Conservation (phyloP, 2,797 vertebrate genomes). For the Sphenopsis melanotis region DNA sequence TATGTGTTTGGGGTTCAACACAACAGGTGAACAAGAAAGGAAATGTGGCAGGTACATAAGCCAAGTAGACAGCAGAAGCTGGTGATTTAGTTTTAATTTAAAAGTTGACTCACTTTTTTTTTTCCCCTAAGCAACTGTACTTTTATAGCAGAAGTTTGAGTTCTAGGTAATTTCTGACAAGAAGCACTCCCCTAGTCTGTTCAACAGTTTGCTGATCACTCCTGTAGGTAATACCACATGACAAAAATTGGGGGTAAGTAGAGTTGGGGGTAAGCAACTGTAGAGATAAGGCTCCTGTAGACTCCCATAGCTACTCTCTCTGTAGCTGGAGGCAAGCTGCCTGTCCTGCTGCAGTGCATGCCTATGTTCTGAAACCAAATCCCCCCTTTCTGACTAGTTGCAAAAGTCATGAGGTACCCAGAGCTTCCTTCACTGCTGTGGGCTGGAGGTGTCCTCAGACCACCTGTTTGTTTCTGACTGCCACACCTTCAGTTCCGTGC, state of each 20-base stretch:
- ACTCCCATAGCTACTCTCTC: neutral
- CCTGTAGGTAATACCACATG: neutral
- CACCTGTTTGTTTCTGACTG: neutral
- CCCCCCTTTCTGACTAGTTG: neutral
- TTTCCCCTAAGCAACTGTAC: neutral
- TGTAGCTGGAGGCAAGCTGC: neutral
- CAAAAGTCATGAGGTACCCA: neutral
- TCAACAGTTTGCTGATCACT: neutral
- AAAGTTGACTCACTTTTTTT: neutral
- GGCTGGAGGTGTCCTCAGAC: neutral
- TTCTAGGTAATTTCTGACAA: neutral
- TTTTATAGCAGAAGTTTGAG: neutral
- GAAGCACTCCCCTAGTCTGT: neutral
- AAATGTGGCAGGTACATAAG: neutral
- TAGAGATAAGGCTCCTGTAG: neutral
- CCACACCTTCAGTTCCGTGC: neutral
- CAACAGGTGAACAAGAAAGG: neutral
- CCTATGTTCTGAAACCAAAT: neutral
- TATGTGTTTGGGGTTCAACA: neutral
- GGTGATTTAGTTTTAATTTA: neutral
- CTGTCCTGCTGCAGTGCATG: neutral
- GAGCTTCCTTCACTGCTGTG: neutral
- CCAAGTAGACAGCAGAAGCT: neutral
- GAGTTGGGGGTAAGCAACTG: neutral
- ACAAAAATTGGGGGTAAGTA: neutral